phyloP scores from a whole-genome alignment of 2,113 vertebrate genomes.

The Poeciliopsis retropinna region DNA sequence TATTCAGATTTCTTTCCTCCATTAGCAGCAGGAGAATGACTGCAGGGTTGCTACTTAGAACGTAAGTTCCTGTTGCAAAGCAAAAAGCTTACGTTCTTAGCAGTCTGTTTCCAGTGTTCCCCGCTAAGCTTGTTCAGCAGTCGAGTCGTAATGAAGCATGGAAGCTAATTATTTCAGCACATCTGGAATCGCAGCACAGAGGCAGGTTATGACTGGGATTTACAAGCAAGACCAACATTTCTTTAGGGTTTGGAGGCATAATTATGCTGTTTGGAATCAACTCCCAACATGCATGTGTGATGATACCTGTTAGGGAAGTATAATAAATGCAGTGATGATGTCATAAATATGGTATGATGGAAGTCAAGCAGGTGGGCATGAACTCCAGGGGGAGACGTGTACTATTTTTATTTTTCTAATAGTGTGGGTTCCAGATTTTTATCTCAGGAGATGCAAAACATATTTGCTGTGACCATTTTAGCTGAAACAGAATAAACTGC shows the following conservation, averaged over 20 bases:
- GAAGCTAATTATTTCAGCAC: neutral
- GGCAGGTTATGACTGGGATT: slow-evolving; percentile 5
- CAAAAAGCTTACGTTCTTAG: slow-evolving; percentile 32
- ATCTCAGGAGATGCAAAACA: neutral
- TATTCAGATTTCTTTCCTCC: slow-evolving; percentile 29
- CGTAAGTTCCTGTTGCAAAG: slow-evolving; percentile 57
- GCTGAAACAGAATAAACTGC: neutral
- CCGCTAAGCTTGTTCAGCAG: slow-evolving; percentile 26
- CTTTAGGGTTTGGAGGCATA: neutral
- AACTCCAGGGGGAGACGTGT: slow-evolving; percentile 68
- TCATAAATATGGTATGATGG: slow-evolving; percentile 14
- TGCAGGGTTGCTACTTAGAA: slow-evolving; percentile 16
- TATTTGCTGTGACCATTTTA: neutral
- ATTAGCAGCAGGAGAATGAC: slow-evolving; percentile 51
- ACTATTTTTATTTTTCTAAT: slow-evolving; percentile 12
- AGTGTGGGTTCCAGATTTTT: neutral
- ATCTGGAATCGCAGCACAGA: slow-evolving; percentile 1
- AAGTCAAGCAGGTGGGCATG: neutral
- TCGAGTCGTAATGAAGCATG: slow-evolving; percentile 4
- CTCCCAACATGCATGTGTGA: neutral
- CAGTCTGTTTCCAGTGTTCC: slow-evolving; percentile 21
- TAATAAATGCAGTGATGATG: slow-evolving; percentile 26
- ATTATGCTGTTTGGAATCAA: neutral
- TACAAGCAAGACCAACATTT: neutral
- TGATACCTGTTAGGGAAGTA: neutral